Evolutionary conservation across 2,888 invertebrate genomes (phyloP).

Genomic region (Ditula angustiorana): DNA sequence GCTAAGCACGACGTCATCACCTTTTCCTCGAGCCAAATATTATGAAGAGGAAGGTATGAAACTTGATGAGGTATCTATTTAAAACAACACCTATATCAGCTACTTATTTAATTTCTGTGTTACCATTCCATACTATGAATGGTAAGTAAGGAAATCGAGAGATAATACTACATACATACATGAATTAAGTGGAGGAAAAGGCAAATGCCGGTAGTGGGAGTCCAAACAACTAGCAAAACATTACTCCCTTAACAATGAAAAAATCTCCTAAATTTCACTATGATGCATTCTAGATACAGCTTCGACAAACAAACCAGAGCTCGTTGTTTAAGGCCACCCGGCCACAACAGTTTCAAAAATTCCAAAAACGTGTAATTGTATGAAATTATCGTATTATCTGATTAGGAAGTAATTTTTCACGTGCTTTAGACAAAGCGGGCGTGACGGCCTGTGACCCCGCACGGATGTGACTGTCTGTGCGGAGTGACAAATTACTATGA

Average conservation of each 20-base stretch:
- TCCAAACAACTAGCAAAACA: not conserved
- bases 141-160: not conserved
- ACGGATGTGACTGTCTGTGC: constrained; percentile 44
- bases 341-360: constrained; percentile 41
- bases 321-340: constrained; percentile 45
- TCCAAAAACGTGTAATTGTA: constrained; percentile 45
- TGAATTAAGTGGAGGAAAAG: not conserved
- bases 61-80: too few species aligned
- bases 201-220: not conserved
- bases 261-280: not conserved
- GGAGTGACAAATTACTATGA: constrained; percentile 31
- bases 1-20: too few species aligned
- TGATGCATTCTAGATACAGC: not conserved
- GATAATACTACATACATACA: not conserved
- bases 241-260: not conserved
- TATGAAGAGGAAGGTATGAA: too few species aligned
- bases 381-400: constrained; percentile 62
- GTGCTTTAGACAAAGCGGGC: constrained; percentile 57
- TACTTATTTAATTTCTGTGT: too few species aligned
- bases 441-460: constrained; percentile 52
- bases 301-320: constrained; percentile 7
- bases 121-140: too few species aligned
- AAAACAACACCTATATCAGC: too few species aligned
- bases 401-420: constrained; percentile 76
- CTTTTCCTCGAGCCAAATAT: too few species aligned